These are phyloP conservation scores for Vanessa atalanta DNA, from an alignment of 1,140 invertebrate species.

Conservation along the genomic window DNA sequence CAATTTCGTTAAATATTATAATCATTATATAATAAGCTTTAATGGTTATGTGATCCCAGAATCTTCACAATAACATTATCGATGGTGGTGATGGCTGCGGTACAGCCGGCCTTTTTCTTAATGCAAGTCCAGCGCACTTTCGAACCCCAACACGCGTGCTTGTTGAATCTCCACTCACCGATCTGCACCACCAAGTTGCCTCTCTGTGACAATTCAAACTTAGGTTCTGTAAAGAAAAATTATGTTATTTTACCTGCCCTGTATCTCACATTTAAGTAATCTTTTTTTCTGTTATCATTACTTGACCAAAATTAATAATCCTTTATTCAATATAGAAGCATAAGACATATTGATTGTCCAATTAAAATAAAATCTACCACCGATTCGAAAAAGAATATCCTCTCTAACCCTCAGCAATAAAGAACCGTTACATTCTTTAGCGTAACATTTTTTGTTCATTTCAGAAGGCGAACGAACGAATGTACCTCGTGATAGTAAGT, in stretches of 20 bases:
- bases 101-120: constrained; percentile 72
- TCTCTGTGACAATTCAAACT: constrained; percentile 68
- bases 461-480: no score
- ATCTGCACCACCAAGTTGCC: constrained; percentile 73
- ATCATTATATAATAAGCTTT: constrained; percentile 7
- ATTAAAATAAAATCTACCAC: no score
- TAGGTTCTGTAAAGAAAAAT: constrained; percentile 62
- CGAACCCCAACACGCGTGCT: constrained; percentile 68
- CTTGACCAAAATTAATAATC: not conserved
- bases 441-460: no score
- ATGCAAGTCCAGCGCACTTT: constrained; percentile 72
- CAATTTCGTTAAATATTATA: not conserved
- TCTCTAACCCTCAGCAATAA: no score
- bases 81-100: constrained; percentile 66
- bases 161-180: constrained; percentile 72
- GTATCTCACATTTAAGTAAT: not conserved
- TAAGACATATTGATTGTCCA: no score
- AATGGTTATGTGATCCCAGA: constrained; percentile 69
- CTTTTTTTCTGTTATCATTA: not conserved
- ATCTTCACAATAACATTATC: constrained; percentile 73
- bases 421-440: no score
- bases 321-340: not conserved
- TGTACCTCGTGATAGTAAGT: no score
- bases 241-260: constrained; percentile 9
- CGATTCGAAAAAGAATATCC: no score